Percentiles rank a stretch among this genome's conserved stretches.
phyloP scores from a whole-genome alignment of 2,797 vertebrate species.

The Gouania willdenowi region DNA sequence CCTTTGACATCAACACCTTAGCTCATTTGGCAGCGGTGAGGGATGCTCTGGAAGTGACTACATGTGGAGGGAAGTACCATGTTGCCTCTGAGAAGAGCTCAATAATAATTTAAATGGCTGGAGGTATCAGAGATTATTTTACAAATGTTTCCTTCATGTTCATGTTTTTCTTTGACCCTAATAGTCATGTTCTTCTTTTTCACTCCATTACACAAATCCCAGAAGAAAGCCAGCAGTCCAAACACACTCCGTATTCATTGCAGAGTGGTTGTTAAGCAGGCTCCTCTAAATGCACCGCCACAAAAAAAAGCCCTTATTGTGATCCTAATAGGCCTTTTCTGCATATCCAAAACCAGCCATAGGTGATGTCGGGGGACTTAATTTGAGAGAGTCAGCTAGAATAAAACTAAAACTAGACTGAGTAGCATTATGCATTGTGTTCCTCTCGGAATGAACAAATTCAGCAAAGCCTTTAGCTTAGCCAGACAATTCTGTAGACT shows the following conservation, averaged over 20 bases:
- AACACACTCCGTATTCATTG: slow-evolving; percentile 23
- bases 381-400: slow-evolving; percentile 49
- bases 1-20: slow-evolving; percentile 40
- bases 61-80: slow-evolving; percentile 47
- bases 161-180: slow-evolving; percentile 42
- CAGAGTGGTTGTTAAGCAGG: slow-evolving; percentile 25
- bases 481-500: slow-evolving; percentile 46
- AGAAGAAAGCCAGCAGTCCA: slow-evolving; percentile 23
- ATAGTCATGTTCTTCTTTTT: slow-evolving; percentile 16
- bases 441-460: slow-evolving; percentile 47
- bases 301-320: not conserved
- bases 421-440: slow-evolving; percentile 53
- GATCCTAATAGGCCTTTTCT: slow-evolving; percentile 46
- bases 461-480: slow-evolving; percentile 22
- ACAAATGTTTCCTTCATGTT: slow-evolving; percentile 8
- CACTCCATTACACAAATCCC: slow-evolving; percentile 13
- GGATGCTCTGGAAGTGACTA: slow-evolving; percentile 44
- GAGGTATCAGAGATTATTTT: slow-evolving; percentile 39
- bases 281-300: slow-evolving; percentile 16
- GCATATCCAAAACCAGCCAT: slow-evolving; percentile 33
- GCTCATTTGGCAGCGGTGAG: slow-evolving; percentile 44
- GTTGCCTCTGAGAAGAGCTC: slow-evolving; percentile 31
- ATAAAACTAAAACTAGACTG: slow-evolving; percentile 65
- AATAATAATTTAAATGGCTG: slow-evolving; percentile 51
- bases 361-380: slow-evolving; percentile 43